Percentiles rank a stretch among this genome's conserved stretches.
Evolutionary conservation across 2,113 vertebrate species (phyloP).

Genomic region (Chaetorhynchus papuensis): DNA sequence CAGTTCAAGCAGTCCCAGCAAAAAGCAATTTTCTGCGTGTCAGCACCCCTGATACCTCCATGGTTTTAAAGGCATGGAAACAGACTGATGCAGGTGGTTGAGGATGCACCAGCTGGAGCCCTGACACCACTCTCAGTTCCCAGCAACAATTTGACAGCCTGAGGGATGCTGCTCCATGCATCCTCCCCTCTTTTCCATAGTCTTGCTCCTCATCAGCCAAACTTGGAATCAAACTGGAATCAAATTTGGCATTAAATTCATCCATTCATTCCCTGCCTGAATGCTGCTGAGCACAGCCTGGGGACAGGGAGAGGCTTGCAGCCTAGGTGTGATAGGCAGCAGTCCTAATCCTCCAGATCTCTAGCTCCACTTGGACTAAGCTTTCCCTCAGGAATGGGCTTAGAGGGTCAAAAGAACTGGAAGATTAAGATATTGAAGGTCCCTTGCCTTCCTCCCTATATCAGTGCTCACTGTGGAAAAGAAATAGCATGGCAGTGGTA

Average conservation of each 20-base stretch:
- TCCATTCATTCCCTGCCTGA: background rate
- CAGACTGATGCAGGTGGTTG: fast-evolving
- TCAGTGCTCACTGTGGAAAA: background rate
- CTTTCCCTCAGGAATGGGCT: background rate
- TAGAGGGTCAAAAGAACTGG: background rate
- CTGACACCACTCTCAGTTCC: background rate
- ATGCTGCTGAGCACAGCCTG: fast-evolving
- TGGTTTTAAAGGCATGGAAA: background rate
- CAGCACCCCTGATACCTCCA: background rate
- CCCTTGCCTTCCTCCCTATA: background rate
- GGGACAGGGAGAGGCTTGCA: background rate
- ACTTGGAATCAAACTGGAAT: background rate
- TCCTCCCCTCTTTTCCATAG: background rate
- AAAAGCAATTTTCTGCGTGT: background rate
- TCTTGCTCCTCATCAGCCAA: background rate
- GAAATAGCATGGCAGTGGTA: background rate
- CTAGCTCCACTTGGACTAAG: background rate
- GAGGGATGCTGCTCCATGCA: fast-evolving
- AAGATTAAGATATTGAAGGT: background rate
- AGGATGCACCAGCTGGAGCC: fast-evolving
- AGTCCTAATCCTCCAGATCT: background rate
- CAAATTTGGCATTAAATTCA: background rate
- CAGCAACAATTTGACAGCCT: fast-evolving
- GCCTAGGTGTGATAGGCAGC: fast-evolving
- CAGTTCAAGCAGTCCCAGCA: background rate